Percentiles rank a stretch among this genome's conserved stretches.
Conservation (phyloP, 2,888 invertebrate genomes). For the Druceiella hillmani region DNA sequence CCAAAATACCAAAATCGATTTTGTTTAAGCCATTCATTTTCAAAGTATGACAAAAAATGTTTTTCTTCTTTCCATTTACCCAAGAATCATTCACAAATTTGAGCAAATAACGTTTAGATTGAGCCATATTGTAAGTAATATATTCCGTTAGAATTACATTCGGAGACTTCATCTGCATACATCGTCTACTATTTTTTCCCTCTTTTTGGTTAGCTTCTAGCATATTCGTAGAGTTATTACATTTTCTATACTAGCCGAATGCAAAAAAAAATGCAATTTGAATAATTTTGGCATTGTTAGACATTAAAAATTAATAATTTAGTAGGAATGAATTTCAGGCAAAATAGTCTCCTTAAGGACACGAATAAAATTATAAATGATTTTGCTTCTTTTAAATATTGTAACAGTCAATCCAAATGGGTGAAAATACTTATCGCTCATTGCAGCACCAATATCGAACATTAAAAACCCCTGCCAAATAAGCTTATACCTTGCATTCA, state of each 20-base stretch:
- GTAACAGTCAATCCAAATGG: conserved; percentile 19
- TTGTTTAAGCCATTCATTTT: too few relatives aligned
- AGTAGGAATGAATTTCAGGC: conserved; percentile 7
- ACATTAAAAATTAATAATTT: conserved; percentile 10
- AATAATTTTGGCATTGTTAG: conserved; percentile 9
- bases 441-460: conserved; percentile 21
- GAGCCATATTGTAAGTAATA: too few relatives aligned
- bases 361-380: conserved; percentile 19
- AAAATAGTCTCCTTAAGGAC: too few relatives aligned
- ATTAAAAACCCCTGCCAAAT: conserved; percentile 24
- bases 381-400: conserved; percentile 18
- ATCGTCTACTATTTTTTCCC: too few relatives aligned
- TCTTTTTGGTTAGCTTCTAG: conserved; percentile 9
- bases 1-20: too few relatives aligned
- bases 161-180: too few relatives aligned
- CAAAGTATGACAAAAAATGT: too few relatives aligned
- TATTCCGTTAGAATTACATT: too few relatives aligned
- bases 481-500: conserved; percentile 21
- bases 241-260: too few relatives aligned
- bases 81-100: too few relatives aligned
- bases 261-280: conserved; percentile 11
- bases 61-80: too few relatives aligned
- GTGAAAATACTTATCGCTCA: conserved; percentile 18
- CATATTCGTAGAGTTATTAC: conserved; percentile 9
- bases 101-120: too few relatives aligned